Base-by-base conservation (phyloP, 2,888 invertebrate species). In the Cactoblastis cactorum region DNA sequence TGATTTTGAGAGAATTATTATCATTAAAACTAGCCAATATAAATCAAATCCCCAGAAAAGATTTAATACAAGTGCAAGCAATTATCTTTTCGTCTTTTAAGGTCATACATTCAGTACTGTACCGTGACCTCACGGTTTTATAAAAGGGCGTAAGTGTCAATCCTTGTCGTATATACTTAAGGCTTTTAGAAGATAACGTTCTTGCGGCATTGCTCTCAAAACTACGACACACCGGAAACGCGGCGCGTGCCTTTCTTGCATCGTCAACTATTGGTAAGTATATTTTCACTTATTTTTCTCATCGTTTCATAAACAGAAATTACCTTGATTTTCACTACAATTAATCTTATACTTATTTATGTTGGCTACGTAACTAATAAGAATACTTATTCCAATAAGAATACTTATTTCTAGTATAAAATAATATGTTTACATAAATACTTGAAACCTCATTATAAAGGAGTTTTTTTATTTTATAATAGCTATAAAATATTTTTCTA, bases 141-240 rank as follows among this genome's bases (percentile, higher is more conserved):
- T 47, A 64, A 77, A 83, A 80, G 49, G 75, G 39, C 75, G 53
- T 74, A 82, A 68, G 68, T 54, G 62, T 45, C 62, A 58, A 56
- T 55, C 51, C 59, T 66, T 67, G 63, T 58, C 57, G 60, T 65
- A 69, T 62, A 66, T 59, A 75, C 76, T 62, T 85, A 78, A 61
- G 74, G 50, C 74, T 54, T 79, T 80, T 43, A 17, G 2, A 43
- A 72, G 74, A 68, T 55, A 61, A 61, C 54, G 59, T 60, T 55
- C 51, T 56, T 55, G 59, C 63, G 62, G 69, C 70, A 62, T 63
- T 70, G 73, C 78, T 80, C 78, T 76, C 75, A 69, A 83, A 85
- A 81, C 83, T 83, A 75, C 79, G 82, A 81, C 85, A 75, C 87
- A 81, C 85, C 75, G 88, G 88, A 88, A 88, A 74, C 69, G 63